Evolutionary conservation across 2,113 vertebrate species (phyloP).

Genomic region (Hydrochoerus hydrochaeris): DNA sequence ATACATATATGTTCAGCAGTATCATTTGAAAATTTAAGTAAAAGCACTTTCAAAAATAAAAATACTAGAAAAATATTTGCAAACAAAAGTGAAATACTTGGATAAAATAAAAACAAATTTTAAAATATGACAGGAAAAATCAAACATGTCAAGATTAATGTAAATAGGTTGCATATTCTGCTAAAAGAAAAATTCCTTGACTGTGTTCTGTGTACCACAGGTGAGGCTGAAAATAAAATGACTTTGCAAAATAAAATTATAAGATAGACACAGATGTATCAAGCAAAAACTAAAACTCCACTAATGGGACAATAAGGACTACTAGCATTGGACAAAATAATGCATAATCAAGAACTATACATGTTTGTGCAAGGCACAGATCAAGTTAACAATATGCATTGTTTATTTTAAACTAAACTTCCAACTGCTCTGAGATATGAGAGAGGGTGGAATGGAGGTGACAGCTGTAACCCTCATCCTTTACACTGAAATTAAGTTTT

Average conservation of each 20-base stretch:
- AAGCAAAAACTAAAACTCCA: background rate
- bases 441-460: background rate
- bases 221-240: background rate
- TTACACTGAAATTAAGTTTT: background rate
- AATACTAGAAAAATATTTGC: background rate
- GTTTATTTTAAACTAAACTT: background rate
- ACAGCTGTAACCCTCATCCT: background rate
- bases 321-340: background rate
- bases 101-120: background rate
- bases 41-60: background rate
- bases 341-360: background rate
- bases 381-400: background rate
- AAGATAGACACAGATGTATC: background rate
- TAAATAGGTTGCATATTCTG: background rate
- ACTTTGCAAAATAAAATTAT: background rate
- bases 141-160: background rate
- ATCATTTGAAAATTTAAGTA: constrained; percentile 10
- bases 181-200: background rate
- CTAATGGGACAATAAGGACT: background rate
- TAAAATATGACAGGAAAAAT: background rate
- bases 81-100: background rate
- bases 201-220: background rate
- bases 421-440: background rate
- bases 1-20: background rate
- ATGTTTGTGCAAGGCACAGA: background rate